These are phyloP conservation scores for Eospalax fontanierii DNA, from an alignment of 2,797 vertebrate genomes.

Conservation along the genomic window DNA sequence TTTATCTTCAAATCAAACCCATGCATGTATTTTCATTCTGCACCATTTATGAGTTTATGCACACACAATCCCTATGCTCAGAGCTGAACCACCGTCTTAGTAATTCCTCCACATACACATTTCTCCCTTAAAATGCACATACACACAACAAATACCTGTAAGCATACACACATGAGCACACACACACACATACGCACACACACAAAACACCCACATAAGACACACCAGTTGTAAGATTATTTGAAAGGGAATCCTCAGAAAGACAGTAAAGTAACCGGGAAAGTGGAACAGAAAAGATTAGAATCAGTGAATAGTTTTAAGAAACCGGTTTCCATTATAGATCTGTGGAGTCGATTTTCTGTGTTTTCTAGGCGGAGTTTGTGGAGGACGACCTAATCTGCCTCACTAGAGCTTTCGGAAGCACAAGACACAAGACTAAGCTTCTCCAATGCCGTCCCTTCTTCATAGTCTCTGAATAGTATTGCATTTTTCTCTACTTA, in stretches of 20 bases:
- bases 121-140: neutral
- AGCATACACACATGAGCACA: neutral
- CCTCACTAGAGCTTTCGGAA: neutral
- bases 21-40: neutral
- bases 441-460: neutral
- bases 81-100: neutral
- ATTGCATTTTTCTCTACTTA: neutral
- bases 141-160: neutral
- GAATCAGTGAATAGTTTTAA: neutral
- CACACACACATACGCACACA: neutral
- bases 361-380: neutral
- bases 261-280: neutral
- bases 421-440: neutral
- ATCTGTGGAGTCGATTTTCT: no score
- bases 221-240: neutral
- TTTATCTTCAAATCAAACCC: neutral
- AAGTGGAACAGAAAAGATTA: neutral
- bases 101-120: neutral
- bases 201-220: neutral
- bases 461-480: neutral
- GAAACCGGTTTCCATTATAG: neutral
- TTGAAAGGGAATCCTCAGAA: neutral
- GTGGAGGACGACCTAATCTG: neutral
- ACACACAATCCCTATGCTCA: neutral
- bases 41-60: accelerated